Base-by-base conservation (phyloP, 2,797 vertebrate species). In the Enteromius viviparus region DNA sequence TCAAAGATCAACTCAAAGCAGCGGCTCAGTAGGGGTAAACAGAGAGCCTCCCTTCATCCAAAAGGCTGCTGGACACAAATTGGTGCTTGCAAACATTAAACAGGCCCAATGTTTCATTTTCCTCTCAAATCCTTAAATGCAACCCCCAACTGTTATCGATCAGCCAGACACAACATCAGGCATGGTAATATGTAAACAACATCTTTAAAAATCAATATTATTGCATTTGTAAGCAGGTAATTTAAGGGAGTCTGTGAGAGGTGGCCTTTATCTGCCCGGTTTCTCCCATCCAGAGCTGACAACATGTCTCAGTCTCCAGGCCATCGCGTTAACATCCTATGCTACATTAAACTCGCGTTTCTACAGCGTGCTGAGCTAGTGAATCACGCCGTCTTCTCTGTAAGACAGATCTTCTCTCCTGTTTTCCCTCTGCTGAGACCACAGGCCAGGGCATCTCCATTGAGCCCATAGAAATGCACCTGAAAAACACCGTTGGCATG, bases 1-100 rank as follows among this genome's bases (percentile, higher is more conserved):
- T 87, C 76, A 82, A 74, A 87, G 81, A 70, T 85, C 86, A 85
- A 29, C 62, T 75, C 42, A 32, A 70, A 80, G 60, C 76, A 74
- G 23, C 5, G n/a, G n/a, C 6, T 34, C 37, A 34, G 55, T 23
- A n/a, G 45, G 70, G 23, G 62, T 58, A 45, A 32, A 68, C 49
- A 37, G 62, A 77, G 15, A 77, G 15, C 76, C 34, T 53, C 76
- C 80, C 70, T 74, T 72, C 74, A 65, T 86, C 75, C 78, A 78
- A 68, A 45, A 45, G 75, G 15, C 55, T 21, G 68, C 23, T 80
- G 84, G 80, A 47, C 53, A 64, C 65, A 71, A 81, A 69, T 53
- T 62, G 70, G 62, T 55, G 62, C 62, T 34, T 76, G 70, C 75
- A 84, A 85, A 76, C 77, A 80, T 84, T 86, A 72, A 84, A 66